A percentile compares a stretch with the other conserved stretches of the same genome.
Evolutionary conservation across 2,888 invertebrate species (phyloP).

Genomic region (Eupsilia transversa): DNA sequence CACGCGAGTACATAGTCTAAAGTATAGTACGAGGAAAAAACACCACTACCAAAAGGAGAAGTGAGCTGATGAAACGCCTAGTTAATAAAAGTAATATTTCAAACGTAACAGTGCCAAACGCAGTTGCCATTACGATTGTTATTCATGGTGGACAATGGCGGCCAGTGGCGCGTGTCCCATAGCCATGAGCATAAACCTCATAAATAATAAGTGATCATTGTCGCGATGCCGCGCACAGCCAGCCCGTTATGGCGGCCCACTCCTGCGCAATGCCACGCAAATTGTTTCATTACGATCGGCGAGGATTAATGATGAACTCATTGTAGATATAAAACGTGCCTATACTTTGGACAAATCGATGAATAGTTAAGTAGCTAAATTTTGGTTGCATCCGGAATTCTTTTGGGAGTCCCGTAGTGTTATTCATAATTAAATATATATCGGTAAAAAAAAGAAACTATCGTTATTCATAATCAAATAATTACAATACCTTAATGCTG

Average conservation of each 20-base stretch:
- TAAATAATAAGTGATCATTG: slow-evolving; percentile 68
- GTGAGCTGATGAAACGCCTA: slow-evolving; percentile 22
- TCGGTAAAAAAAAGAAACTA: too few relatives aligned
- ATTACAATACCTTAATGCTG: too few relatives aligned
- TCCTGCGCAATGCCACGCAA: slow-evolving; percentile 69
- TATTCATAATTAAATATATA: too few relatives aligned
- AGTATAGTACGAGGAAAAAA: slow-evolving; percentile 27
- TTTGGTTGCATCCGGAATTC: slow-evolving; percentile 45
- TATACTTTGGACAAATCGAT: slow-evolving; percentile 6
- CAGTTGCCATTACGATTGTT: slow-evolving; percentile 61
- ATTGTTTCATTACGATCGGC: slow-evolving; percentile 62
- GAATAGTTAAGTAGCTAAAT: slow-evolving; percentile 8
- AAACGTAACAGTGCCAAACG: slow-evolving; percentile 47
- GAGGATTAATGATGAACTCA: slow-evolving; percentile 54
- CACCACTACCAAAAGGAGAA: slow-evolving; percentile 3
- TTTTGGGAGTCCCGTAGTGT: background rate
- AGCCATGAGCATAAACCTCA: slow-evolving; percentile 64
- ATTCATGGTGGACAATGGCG: slow-evolving; percentile 72
- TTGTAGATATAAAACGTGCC: slow-evolving; percentile 36
- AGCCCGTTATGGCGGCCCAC: slow-evolving; percentile 68
- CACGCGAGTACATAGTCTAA: background rate
- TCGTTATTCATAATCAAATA: too few relatives aligned
- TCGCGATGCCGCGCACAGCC: slow-evolving; percentile 67
- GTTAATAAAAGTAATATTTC: slow-evolving; percentile 30
- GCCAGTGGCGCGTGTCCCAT: slow-evolving; percentile 61